phyloP scores from a whole-genome alignment of 2,888 invertebrate genomes.

The Drosophila melanocephala region DNA sequence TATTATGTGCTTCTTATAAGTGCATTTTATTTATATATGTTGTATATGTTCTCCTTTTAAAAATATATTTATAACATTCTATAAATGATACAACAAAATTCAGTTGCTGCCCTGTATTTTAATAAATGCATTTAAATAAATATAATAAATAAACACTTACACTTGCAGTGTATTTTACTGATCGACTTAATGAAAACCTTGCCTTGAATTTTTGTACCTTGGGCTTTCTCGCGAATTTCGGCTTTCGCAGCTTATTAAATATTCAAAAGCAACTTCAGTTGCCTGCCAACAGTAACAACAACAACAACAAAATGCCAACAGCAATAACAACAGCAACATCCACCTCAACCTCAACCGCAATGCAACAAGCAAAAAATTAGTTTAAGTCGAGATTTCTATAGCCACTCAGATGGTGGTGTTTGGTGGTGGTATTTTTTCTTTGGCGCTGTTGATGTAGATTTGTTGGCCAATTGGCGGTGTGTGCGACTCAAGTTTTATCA shows the following conservation, averaged over 20 bases:
- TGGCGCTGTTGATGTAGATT: conserved; percentile 50
- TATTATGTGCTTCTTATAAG: no score
- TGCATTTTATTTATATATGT: no score
- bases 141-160: neutral
- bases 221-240: conserved; percentile 39
- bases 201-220: conserved; percentile 5
- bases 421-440: neutral
- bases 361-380: conserved; percentile 78
- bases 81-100: no score
- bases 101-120: neutral
- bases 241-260: conserved; percentile 72
- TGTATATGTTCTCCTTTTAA: no score
- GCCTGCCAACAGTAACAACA: conserved; percentile 38
- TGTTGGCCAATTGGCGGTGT: conserved; percentile 64
- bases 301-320: conserved; percentile 6
- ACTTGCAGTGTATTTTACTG: conserved; percentile 18
- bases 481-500: conserved; percentile 50
- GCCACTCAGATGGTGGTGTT: conserved; percentile 27
- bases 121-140: neutral
- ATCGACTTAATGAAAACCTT: conserved; percentile 7
- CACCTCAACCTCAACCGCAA: conserved; percentile 27
- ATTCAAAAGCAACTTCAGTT: conserved; percentile 71
- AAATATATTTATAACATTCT: no score
- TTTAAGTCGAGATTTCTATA: conserved; percentile 76
- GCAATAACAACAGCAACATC: conserved; percentile 5